These are phyloP conservation scores for Scomber scombrus DNA, from an alignment of 2,113 vertebrate genomes.

Conservation along the genomic window DNA sequence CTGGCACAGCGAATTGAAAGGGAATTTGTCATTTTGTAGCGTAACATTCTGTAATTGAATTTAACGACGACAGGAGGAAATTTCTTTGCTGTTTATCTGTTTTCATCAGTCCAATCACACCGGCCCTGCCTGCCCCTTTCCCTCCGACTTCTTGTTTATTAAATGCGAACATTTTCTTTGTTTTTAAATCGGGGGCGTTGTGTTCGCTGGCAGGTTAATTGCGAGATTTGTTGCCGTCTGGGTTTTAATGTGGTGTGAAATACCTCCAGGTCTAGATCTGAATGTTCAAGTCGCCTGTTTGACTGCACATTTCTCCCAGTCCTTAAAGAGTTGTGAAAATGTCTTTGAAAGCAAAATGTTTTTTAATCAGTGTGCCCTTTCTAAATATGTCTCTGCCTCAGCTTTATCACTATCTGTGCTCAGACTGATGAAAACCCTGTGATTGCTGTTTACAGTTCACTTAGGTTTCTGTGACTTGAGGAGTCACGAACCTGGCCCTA, in stretches of 20 bases:
- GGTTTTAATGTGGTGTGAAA: conserved; percentile 52
- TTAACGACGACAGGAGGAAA: conserved; percentile 8
- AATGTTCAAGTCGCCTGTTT: neutral
- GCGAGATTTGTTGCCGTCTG: conserved; percentile 31
- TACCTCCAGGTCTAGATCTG: neutral
- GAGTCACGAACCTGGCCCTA: neutral
- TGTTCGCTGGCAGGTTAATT: conserved; percentile 36
- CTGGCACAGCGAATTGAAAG: conserved; percentile 29
- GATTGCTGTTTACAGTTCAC: no score
- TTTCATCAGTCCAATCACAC: conserved; percentile 24
- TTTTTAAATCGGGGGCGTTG: conserved; percentile 4
- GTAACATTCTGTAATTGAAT: conserved; percentile 50
- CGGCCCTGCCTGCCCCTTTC: neutral
- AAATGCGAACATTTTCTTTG: conserved; percentile 5
- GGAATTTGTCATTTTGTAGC: conserved; percentile 36
- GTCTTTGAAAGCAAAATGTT: neutral
- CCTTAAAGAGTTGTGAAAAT: neutral
- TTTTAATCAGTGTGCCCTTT: neutral
- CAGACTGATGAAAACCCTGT: neutral
- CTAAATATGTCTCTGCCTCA: neutral
- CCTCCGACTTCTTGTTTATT: conserved; percentile 18
- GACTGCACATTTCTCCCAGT: neutral
- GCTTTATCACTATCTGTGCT: neutral
- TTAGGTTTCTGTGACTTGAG: neutral
- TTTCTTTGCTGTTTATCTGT: conserved; percentile 16